Percentiles rank a stretch among this genome's conserved stretches.
These are phyloP conservation scores for Octodonta nipae DNA, from an alignment of 2,888 invertebrate species.

Conservation along the genomic window DNA sequence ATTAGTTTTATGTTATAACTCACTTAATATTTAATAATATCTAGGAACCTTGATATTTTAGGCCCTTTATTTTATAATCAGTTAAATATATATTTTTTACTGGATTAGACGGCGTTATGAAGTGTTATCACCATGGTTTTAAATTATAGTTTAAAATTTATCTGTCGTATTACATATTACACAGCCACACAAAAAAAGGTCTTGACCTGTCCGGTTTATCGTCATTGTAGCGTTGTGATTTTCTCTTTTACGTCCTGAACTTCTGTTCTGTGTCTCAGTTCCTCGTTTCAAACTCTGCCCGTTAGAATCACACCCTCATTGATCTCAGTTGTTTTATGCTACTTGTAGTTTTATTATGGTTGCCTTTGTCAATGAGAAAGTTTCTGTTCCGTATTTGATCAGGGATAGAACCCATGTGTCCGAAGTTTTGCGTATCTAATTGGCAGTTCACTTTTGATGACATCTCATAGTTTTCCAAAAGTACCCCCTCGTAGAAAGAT, in stretches of 20 bases:
- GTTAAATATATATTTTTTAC: too few species aligned
- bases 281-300: not conserved
- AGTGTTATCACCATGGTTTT: too few species aligned
- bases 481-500: not conserved
- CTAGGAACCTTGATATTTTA: too few species aligned
- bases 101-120: too few species aligned
- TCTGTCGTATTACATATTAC: too few species aligned
- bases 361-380: not conserved
- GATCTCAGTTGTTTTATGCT: not conserved
- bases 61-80: too few species aligned
- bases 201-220: not conserved
- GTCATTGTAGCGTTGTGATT: not conserved
- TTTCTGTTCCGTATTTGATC: not conserved
- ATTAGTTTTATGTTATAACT: too few species aligned
- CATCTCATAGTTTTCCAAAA: not conserved
- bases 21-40: too few species aligned
- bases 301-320: not conserved
- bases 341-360: not conserved
- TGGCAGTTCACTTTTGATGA: not conserved
- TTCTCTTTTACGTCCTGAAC: constrained; percentile 1
- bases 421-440: not conserved
- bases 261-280: constrained; percentile 1
- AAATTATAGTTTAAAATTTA: too few species aligned
- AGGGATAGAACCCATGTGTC: not conserved
- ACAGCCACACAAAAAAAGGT: too few species aligned